These are phyloP conservation scores for Calcarius ornatus DNA, from an alignment of 2,113 vertebrate genomes.

Conservation along the genomic window DNA sequence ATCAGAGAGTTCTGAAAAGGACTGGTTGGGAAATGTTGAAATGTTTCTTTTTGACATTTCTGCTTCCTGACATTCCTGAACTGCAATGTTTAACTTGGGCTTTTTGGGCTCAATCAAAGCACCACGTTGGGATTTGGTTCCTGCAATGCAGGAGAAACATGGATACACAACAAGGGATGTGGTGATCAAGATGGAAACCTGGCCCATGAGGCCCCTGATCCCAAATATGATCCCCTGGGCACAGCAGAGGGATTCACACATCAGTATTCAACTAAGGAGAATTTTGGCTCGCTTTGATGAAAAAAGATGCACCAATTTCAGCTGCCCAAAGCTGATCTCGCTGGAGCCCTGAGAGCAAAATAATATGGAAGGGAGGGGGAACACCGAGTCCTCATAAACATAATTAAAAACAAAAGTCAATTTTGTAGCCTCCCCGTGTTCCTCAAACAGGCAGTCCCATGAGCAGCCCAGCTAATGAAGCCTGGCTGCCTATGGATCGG, in stretches of 20 bases:
- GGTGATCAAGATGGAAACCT: neutral
- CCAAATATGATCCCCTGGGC: neutral
- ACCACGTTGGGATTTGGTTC: neutral
- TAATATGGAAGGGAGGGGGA: neutral
- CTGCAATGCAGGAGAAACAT: accelerated
- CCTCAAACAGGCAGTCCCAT: neutral
- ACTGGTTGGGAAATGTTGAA: neutral
- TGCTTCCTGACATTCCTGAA: neutral
- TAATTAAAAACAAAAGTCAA: slow-evolving; percentile 60
- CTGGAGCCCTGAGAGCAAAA: neutral
- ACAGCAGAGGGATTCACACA: neutral
- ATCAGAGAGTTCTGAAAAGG: neutral
- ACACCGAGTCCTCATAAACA: neutral
- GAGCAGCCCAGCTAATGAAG: slow-evolving; percentile 44
- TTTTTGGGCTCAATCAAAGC: neutral
- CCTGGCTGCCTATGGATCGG: slow-evolving; percentile 40
- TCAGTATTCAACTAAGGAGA: neutral
- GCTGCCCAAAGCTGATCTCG: neutral
- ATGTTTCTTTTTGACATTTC: neutral
- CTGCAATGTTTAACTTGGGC: neutral
- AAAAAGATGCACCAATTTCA: neutral
- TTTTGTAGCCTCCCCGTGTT: neutral
- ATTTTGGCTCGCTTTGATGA: neutral
- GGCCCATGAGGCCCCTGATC: neutral
- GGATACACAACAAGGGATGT: accelerated